Conservation (phyloP, 2,113 vertebrate species). For the Recurvirostra avosetta region DNA sequence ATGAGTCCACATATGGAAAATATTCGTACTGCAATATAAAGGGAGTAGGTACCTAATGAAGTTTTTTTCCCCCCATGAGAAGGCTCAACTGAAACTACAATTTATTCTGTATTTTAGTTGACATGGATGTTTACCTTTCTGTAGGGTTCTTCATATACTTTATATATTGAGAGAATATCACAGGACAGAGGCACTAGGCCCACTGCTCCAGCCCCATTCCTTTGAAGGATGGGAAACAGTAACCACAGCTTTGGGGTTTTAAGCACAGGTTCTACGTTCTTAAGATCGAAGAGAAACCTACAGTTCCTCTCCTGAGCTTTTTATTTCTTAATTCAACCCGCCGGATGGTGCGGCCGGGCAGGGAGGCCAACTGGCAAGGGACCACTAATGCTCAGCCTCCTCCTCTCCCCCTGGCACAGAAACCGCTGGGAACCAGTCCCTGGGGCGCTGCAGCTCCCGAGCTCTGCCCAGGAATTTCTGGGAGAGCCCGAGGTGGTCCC, state of each 20-base stretch:
- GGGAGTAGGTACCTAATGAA: not conserved
- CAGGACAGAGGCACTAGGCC: not conserved
- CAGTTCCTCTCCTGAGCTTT: not conserved
- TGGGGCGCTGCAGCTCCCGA: not conserved
- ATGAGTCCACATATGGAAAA: conserved; percentile 37
- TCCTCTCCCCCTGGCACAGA: not conserved
- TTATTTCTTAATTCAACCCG: not conserved
- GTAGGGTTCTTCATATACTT: not conserved
- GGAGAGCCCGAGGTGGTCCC: not conserved
- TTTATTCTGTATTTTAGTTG: not conserved
- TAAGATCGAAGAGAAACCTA: not conserved
- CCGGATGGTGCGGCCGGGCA: not conserved
- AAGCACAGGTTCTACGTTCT: not conserved
- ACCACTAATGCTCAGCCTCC: rapidly evolving
- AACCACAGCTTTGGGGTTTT: not conserved
- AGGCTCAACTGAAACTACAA: not conserved
- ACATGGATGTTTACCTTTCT: not conserved
- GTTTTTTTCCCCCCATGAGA: not conserved
- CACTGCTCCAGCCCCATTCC: not conserved
- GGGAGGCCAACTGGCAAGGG: not conserved
- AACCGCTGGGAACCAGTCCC: rapidly evolving
- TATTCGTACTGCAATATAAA: not conserved
- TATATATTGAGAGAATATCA: not conserved
- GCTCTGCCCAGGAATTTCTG: not conserved
- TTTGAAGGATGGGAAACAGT: not conserved